A percentile compares a stretch with the other conserved stretches of the same genome.
These are phyloP conservation scores for Anguilla megastoma DNA, from an alignment of 2,797 vertebrate genomes.

Conservation along the genomic window DNA sequence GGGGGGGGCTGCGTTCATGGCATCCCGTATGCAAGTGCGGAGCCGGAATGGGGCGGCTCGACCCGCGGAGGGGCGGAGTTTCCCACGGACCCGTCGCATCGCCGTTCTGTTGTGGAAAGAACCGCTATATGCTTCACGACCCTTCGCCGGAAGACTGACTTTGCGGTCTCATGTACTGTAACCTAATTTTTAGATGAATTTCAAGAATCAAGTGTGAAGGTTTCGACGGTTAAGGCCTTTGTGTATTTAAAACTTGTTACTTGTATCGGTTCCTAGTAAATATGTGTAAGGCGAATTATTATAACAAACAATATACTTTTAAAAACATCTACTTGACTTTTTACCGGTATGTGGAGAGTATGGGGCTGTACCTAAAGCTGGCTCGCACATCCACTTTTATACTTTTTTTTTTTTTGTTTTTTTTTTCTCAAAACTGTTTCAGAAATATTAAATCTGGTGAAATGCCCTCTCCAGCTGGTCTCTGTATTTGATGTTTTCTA, in stretches of 20 bases:
- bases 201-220: constrained; percentile 78
- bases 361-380: constrained; percentile 84
- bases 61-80: not conserved
- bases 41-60: not conserved
- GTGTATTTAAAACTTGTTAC: constrained; percentile 86
- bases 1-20: not conserved
- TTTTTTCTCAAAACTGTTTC: constrained; percentile 67
- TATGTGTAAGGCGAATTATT: constrained; percentile 64
- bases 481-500: not conserved
- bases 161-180: constrained; percentile 71
- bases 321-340: constrained; percentile 75
- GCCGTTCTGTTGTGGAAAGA: constrained; percentile 58
- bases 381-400: constrained; percentile 89
- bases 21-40: not conserved
- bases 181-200: constrained; percentile 74
- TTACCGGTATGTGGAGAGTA: constrained; percentile 61
- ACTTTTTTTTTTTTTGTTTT: constrained; percentile 75
- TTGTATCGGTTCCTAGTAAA: constrained; percentile 82
- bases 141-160: constrained; percentile 65
- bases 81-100: not conserved
- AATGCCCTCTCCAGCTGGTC: constrained; percentile 53
- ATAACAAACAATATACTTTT: constrained; percentile 72
- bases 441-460: constrained; percentile 88
- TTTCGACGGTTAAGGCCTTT: constrained; percentile 72
- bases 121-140: constrained; percentile 74